A percentile compares a stretch with the other conserved stretches of the same genome.
Evolutionary conservation across 2,888 invertebrate species (phyloP).

Genomic region (Subacronicta megacephala): DNA sequence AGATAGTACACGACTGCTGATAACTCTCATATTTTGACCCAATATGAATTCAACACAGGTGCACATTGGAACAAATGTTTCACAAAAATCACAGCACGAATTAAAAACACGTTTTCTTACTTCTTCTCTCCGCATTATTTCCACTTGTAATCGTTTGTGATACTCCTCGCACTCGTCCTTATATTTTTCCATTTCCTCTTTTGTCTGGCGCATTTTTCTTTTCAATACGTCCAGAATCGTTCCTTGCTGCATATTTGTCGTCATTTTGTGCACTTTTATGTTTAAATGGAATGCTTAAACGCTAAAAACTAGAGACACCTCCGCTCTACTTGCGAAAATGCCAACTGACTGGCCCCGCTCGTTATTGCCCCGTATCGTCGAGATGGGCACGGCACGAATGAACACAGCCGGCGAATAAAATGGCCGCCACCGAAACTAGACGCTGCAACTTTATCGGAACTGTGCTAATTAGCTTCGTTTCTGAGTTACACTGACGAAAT

Average conservation of each 20-base stretch:
- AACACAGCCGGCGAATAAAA: conserved; percentile 88
- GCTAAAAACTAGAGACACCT: conserved; percentile 87
- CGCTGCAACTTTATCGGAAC: conserved; percentile 77
- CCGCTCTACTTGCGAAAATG: conserved; percentile 88
- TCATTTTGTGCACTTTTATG: conserved; percentile 91
- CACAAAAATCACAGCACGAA: conserved; percentile 79
- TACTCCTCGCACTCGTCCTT: conserved; percentile 99
- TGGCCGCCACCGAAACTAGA: conserved; percentile 84
- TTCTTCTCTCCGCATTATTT: conserved; percentile 99
- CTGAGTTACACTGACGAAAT: conserved; percentile 54
- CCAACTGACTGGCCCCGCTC: conserved; percentile 86
- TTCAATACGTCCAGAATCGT: conserved; percentile 98
- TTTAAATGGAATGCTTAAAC: conserved; percentile 76
- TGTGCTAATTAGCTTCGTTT: conserved; percentile 69
- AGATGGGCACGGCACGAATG: conserved; percentile 88
- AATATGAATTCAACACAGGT: conserved; percentile 68
- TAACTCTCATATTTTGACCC: conserved; percentile 75
- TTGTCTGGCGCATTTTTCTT: conserved; percentile 99
- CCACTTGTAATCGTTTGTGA: conserved; percentile 98
- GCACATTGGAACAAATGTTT: conserved; percentile 66
- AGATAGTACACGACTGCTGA: conserved; percentile 83
- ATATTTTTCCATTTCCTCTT: conserved; percentile 99
- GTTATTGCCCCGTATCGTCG: conserved; percentile 83
- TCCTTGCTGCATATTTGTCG: conserved; percentile 97
- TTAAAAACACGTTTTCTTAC: conserved; percentile 92